Evolutionary conservation across 2,888 invertebrate species (phyloP), one percentile per base, ranked within the genome.

Genomic region (Taphrorychus bicolor): DNA sequence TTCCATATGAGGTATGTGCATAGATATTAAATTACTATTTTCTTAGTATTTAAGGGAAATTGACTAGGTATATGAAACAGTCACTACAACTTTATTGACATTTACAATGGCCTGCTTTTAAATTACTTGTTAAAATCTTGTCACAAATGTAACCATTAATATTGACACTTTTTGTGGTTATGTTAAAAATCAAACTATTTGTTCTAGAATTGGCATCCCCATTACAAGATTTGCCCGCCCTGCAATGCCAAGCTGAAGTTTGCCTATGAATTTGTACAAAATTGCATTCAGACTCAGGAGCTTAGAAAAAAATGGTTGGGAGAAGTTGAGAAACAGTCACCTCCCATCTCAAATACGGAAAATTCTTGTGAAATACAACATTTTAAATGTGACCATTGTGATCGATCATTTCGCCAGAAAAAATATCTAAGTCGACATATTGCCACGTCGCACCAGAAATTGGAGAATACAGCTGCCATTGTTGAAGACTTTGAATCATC

Each of bases 311-410:
- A 71, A 18, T 24, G 59, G 16, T 51, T 61, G 3, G n/a, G 40
- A 3, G 49, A 41, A 54, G 14, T 45, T 2, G 45, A 45, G 2
- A 7, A 7, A 9, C 18, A 45, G 14, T 45, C 17, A 45, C 16
- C 11, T 21, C 9, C 7, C 9, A 51, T 24, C 24, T n/a, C 14
- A 23, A 17, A 23, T 24, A 9, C 14, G 7, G 52, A 51, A n/a
- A 45, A 51, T 18, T 18, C 51, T 7, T 17, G 23, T 18, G 32
- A 22, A 45, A 49, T 58, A n/a, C 19, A 32, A 5, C 42, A 45
- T n/a, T 75, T 73, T 62, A 65, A 45, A 18, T 76, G 76, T 60
- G 66, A 74, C 22, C 52, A 71, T 19, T 77, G 77, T 62, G 61
- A 69, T 11, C 75, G 73, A 63, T 61, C 70, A 4, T 77, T 76